These are phyloP conservation scores for Schizaphis graminum DNA, from an alignment of 2,888 invertebrate species.

Conservation along the genomic window DNA sequence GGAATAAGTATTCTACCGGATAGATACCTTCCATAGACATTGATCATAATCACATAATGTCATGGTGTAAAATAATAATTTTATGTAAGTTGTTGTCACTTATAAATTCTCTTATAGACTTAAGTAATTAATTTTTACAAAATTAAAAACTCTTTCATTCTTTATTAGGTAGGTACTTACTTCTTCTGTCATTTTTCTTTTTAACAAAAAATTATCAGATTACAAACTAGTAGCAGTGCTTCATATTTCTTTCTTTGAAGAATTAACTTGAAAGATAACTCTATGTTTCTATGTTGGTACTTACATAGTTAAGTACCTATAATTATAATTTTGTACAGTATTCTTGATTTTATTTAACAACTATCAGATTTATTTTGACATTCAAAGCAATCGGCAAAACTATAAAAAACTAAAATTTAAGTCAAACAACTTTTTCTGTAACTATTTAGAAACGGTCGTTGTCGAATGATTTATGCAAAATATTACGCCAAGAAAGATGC, in stretches of 20 bases:
- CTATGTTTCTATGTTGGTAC: background rate
- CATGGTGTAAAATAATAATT: background rate
- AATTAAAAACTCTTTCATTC: background rate
- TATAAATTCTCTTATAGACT: background rate
- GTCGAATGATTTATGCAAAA: slow-evolving; percentile 7
- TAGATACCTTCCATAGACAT: background rate
- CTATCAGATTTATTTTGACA: slow-evolving; percentile 6
- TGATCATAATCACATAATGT: background rate
- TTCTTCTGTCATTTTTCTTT: background rate
- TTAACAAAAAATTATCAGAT: slow-evolving; percentile 10
- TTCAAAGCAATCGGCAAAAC: background rate
- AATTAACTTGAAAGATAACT: background rate
- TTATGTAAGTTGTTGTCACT: background rate
- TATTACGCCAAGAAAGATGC: background rate
- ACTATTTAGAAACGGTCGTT: background rate
- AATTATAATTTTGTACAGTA: background rate
- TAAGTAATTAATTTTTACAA: background rate
- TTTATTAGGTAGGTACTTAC: background rate
- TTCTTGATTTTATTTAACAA: background rate
- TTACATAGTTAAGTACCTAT: background rate
- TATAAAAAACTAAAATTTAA: background rate
- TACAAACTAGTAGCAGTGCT: slow-evolving; percentile 17
- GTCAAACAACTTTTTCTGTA: background rate
- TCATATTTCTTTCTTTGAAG: slow-evolving; percentile 20
- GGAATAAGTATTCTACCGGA: background rate